These are phyloP conservation scores for Pseudomyrmex flavicornis DNA, from an alignment of 1,140 invertebrate genomes.

Conservation along the genomic window DNA sequence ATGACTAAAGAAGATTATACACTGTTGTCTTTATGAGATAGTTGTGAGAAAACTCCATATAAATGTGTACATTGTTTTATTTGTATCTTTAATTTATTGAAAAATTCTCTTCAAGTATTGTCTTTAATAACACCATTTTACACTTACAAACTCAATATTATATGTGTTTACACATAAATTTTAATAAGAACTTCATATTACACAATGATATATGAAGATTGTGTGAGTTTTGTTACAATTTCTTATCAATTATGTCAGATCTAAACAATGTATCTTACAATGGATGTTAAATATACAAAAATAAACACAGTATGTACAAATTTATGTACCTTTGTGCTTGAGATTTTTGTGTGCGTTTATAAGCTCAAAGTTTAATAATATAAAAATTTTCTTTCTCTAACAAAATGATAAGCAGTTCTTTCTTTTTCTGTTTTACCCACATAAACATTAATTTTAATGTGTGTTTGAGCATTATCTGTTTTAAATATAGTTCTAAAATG, in stretches of 20 bases:
- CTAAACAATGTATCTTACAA: slow-evolving; percentile 35
- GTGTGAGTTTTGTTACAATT: slow-evolving; percentile 41
- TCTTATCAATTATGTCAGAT: neutral
- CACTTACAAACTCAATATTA: neutral
- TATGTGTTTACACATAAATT: too few relatives aligned
- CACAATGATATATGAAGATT: too few relatives aligned
- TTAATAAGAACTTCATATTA: too few relatives aligned
- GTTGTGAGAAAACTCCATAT: slow-evolving; percentile 16
- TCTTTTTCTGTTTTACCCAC: slow-evolving; percentile 16
- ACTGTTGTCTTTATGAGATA: neutral
- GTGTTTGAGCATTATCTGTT: neutral
- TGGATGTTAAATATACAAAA: slow-evolving; percentile 55
- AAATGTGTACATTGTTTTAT: neutral
- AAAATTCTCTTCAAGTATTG: too few relatives aligned
- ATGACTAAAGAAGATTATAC: slow-evolving; percentile 26
- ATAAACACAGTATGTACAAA: slow-evolving; percentile 56
- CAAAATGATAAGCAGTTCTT: slow-evolving; percentile 10
- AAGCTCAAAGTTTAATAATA: slow-evolving; percentile 55
- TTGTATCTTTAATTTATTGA: slow-evolving; percentile 13
- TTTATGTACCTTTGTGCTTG: slow-evolving; percentile 67
- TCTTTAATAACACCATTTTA: neutral
- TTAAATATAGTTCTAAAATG: neutral
- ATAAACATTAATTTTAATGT: neutral
- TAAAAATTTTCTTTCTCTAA: slow-evolving; percentile 40
- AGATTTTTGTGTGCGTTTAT: slow-evolving; percentile 57